Base-by-base conservation (phyloP, 1,140 invertebrate species). In the Archivesica marissinica region DNA sequence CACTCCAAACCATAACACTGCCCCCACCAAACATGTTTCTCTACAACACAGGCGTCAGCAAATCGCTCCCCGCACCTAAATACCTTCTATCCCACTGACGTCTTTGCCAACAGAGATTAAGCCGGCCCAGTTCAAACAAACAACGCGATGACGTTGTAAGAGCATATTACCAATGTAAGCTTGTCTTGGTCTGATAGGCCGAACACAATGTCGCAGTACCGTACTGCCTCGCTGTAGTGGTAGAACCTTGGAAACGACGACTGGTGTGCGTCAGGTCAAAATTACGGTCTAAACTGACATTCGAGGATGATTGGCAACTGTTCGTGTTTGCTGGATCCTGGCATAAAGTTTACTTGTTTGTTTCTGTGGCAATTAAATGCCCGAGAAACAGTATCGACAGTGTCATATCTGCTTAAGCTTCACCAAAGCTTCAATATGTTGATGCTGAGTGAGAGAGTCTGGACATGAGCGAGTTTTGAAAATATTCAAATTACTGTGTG, bases 31-130 rank as follows among this genome's bases (percentile, higher is more conserved):
- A 78, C 70, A 15, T 30, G 20, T 39, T 56, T 56, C 68, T 86
- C 85, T 72, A 83, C 72, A 1, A 74, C 20, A 70, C 76, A 70
- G 23, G 80, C 6, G 25, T 72, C n/a, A n/a, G n/a, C n/a, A n/a
- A n/a, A n/a, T n/a, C n/a, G n/a, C n/a, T n/a, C n/a, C n/a, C n/a
- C n/a, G n/a, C 76, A 50, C 20, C 20, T 50, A 50, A 11, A 50
- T 11, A 20, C 44, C 9, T 66, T 35, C 38, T 11, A 50, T n/a
- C 30, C 52, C 85, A 80, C 17, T 4, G n/a, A n/a, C n/a, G n/a
- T n/a, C 38, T 44, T 72, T 72, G 39, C 38, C 33, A 66, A 38
- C 38, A 35, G 33, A 61, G 25, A 30, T 61, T 23, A 4, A 38
- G 61, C 61, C 30, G 20, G 44, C 44, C 44, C 44, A 50, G 44